Evolutionary conservation across 2,888 invertebrate genomes (phyloP), one percentile per base, ranked within the genome.

Genomic region (Trileptium ribeirensis): DNA sequence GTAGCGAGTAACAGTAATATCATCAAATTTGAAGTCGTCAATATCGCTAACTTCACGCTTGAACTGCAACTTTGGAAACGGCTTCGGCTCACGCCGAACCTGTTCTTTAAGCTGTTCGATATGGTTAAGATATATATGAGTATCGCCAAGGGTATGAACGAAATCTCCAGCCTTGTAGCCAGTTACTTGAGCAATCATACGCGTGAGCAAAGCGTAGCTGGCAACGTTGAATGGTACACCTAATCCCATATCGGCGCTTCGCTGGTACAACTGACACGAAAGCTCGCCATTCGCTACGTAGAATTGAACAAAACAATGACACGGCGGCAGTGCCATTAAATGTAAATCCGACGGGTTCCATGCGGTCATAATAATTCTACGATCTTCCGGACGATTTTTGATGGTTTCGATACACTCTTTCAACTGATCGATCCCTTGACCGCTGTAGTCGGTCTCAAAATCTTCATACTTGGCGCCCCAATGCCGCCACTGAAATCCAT

Each of bases 141-240:
- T 94, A 90, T 99, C 98, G 19, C 98, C 98, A 84, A 96, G 91
- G 0, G 95, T 94, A 89, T 97, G 97, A 0, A 98, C 91, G 88
- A 99, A 96, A 84, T 97, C 97, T 51, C 95, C 96, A 78, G 96
- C 92, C 93, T 94, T 93, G 74, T 97, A 91, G 74, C 92, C 93
- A n/a, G 96, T 95, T 33, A 98, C 92, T 87, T 97, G 95, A 36
- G 98, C 97, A 84, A 98, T 93, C 96, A 99, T 97, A 86, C 93
- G 94, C 0, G 96, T 97, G 1, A 98, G 91, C 38, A 98, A 89
- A 0, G 97, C 92, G 90, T 98, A 99, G 86, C 97, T 97, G 78
- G 98, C 97, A 86, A 99, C 96, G 89, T 98, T 98, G 89, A 98
- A 98, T 19, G 97, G 97, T 0, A 97, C 96, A n/a, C 98, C 98